Evolutionary conservation across 1,140 invertebrate species (phyloP), one percentile per base, ranked within the genome.

Genomic region (Drosophila baimaii): DNA sequence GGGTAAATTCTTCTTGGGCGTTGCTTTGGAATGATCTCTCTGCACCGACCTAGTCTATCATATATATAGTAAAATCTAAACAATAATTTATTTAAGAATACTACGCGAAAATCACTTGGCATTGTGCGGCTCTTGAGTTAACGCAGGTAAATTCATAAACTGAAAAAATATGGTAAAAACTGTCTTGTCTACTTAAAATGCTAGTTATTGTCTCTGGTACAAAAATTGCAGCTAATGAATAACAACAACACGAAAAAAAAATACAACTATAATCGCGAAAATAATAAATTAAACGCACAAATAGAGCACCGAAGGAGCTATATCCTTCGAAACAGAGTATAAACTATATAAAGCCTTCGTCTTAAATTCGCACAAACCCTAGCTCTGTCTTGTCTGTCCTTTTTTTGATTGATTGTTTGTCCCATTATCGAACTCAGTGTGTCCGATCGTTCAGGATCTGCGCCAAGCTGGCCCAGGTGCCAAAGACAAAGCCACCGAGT

Each of bases 381-480:
- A 65, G 29, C 21, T 29, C 31, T 21, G n/a, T 65, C 29, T 46
- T 65, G 19, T 23, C 52, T 80, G 37, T 15, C 19, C 33, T 52
- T 52, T 44, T 41, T 37, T n/a, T n/a, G n/a, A n/a, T n/a, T n/a
- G n/a, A n/a, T n/a, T n/a, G n/a, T n/a, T n/a, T n/a, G n/a, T n/a
- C n/a, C n/a, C 1, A 27, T 47, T 23, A 19, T 13, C 12, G 4
- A 29, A 15, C 13, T 75, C 74, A 91, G 35, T 83, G 58, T 3
- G 75, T 68, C 17, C 57, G 76, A 31, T 90, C 90, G 63, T 92
- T 88, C 6, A 92, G 49, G 25, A 97, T 96, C 90, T 96, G 95
- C 49, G 93, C 92, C 73, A 97, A 82, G 89, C 96, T 97, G 5
- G 95, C 95, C 91, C 96, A 97, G 12, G 96, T 96, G 47, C 96